phyloP scores from a whole-genome alignment of 2,888 invertebrate genomes.

The Sinotaia quadrata region DNA sequence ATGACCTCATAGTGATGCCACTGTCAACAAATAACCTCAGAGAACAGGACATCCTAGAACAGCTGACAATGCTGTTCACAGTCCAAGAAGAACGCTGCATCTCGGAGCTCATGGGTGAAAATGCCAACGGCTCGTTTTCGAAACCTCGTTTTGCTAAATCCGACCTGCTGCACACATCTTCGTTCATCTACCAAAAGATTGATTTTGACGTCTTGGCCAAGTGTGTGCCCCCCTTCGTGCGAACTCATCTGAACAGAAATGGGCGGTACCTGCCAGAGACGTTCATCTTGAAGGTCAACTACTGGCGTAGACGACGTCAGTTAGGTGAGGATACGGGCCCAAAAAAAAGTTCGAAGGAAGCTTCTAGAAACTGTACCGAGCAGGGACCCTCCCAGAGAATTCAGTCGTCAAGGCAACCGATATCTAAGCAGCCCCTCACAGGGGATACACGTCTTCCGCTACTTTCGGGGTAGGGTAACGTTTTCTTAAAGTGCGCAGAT shows the following conservation, averaged over 20 bases:
- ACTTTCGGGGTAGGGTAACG: too few relatives aligned
- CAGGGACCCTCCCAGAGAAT: not conserved
- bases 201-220: slow-evolving; percentile 19
- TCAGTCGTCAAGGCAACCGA: too few relatives aligned
- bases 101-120: not conserved
- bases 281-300: slow-evolving; percentile 33
- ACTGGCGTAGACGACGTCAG: slow-evolving; percentile 23
- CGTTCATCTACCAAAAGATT: slow-evolving; percentile 25
- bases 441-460: too few relatives aligned
- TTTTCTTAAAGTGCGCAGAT: too few relatives aligned
- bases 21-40: too few relatives aligned
- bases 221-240: slow-evolving; percentile 30
- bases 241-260: slow-evolving; percentile 26
- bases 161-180: not conserved
- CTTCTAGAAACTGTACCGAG: slow-evolving; percentile 5
- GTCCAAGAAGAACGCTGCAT: slow-evolving; percentile 15
- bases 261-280: slow-evolving; percentile 29
- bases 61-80: slow-evolving; percentile 23
- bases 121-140: slow-evolving; percentile 5
- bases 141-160: slow-evolving; percentile 1
- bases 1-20: not conserved
- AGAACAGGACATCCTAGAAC: slow-evolving; percentile 1
- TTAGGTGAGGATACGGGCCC: slow-evolving; percentile 24
- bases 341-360: slow-evolving; percentile 2
- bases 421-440: too few relatives aligned